Conservation (phyloP, 2,113 vertebrate genomes). For the Pavo muticus region DNA sequence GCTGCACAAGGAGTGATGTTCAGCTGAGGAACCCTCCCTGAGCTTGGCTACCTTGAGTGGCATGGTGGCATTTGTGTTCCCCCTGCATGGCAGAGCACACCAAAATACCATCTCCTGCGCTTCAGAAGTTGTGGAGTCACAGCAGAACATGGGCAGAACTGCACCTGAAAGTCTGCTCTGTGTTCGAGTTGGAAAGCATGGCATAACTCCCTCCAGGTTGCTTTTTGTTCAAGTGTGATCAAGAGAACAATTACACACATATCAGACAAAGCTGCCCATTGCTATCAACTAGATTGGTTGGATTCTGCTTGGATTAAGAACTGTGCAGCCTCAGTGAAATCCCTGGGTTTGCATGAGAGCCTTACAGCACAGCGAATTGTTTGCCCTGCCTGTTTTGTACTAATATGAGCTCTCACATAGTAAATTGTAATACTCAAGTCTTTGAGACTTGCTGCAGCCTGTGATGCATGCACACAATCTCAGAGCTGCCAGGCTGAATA, state of each 20-base stretch:
- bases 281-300: neutral
- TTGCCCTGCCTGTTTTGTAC: neutral
- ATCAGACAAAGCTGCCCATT: slow-evolving; percentile 14
- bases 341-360: neutral
- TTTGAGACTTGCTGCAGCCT: neutral
- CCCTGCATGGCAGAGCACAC: accelerated
- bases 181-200: neutral
- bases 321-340: neutral
- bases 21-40: neutral
- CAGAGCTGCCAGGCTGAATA: neutral
- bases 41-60: accelerated
- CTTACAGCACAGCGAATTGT: neutral
- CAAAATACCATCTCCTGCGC: neutral
- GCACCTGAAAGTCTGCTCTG: neutral
- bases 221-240: slow-evolving; percentile 23
- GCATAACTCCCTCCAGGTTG: neutral
- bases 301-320: slow-evolving; percentile 48
- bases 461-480: neutral
- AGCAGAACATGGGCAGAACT: neutral
- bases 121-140: neutral
- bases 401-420: neutral
- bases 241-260: slow-evolving; percentile 43
- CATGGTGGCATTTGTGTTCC: neutral
- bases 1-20: neutral
- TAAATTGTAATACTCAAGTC: neutral